Evolutionary conservation across 2,888 invertebrate species (phyloP).

Genomic region (Diplolepis rosae): DNA sequence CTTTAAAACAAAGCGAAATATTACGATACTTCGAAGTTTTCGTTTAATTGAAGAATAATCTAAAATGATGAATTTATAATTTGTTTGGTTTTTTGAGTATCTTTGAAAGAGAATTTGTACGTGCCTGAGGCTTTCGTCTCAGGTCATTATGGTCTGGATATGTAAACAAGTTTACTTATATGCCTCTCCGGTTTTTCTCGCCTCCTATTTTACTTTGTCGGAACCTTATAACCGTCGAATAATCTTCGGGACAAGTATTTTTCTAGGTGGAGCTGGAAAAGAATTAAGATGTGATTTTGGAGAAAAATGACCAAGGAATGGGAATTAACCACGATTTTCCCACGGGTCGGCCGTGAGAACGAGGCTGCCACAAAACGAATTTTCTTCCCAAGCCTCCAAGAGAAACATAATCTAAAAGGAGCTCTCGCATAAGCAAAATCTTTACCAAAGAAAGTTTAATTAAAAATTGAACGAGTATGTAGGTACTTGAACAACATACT

Average conservation of each 20-base stretch:
- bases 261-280: conserved; percentile 28
- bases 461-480: too few relatives aligned
- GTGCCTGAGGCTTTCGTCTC: neutral
- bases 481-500: too few relatives aligned
- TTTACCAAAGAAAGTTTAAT: too few relatives aligned
- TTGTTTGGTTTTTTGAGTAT: neutral
- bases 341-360: conserved; percentile 47
- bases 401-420: conserved; percentile 26
- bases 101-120: neutral
- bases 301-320: conserved; percentile 36
- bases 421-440: neutral
- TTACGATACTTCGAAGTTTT: too few relatives aligned
- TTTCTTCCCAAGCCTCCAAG: conserved; percentile 29
- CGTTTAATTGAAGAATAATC: too few relatives aligned
- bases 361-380: conserved; percentile 33
- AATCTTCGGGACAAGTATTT: conserved; percentile 19
- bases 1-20: too few relatives aligned
- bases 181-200: neutral
- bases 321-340: conserved; percentile 27
- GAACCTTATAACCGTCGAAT: conserved; percentile 7
- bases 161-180: neutral
- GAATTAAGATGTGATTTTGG: conserved; percentile 41
- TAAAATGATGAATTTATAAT: too few relatives aligned
- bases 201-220: neutral
- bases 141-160: neutral